Base-by-base conservation (phyloP, 2,797 vertebrate species). In the Notolabrus celidotus region DNA sequence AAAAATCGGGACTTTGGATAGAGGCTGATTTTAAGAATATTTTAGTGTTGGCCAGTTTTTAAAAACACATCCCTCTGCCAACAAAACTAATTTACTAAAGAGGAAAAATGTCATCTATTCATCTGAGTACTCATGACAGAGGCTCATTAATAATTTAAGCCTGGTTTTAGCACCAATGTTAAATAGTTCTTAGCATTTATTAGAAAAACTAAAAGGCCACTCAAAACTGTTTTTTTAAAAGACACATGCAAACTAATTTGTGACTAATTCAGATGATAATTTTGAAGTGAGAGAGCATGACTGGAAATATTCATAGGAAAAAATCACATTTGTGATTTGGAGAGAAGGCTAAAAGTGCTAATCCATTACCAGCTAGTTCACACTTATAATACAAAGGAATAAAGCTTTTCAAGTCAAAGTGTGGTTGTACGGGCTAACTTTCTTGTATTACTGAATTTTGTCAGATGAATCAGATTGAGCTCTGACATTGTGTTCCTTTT, bases 81-180 rank as follows among this genome's bases (percentile, higher is more conserved):
- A 27, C 80, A 57, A 66, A 58, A 70, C 25, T 31, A 25, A 31
- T 36, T 33, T 38, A 50, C 22, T 33, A 17, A 31, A 64, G 34
- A 16, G 23, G 14, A 66, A 43, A 53, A 43, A 41, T 38, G 56
- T 20, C 31, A 65, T n/a, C 25, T 59, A 38, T 42, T 61, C 0
- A 33, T 51, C 22, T 27, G 7, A 10, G 4, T 12, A 25, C 8
- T 63, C 23, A 15, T 71, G 1, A 11, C 16, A 47, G 22, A 61
- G 39, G 50, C 34, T 25, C 6, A 15, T 39, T 50, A 25, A 38
- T 64, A 38, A 60, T 42, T 10, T 16, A 51, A 33, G 33, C 39
- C 51, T 23, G 17, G 31, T 67, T 49, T 29, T 15, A 51, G 64
- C 45, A 15, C 12, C 22, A 25, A 36, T 67, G 20, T 51, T n/a